A percentile compares a stretch with the other conserved stretches of the same genome.
phyloP scores from a whole-genome alignment of 1,140 invertebrate species.

The Pristionchus pacificus region DNA sequence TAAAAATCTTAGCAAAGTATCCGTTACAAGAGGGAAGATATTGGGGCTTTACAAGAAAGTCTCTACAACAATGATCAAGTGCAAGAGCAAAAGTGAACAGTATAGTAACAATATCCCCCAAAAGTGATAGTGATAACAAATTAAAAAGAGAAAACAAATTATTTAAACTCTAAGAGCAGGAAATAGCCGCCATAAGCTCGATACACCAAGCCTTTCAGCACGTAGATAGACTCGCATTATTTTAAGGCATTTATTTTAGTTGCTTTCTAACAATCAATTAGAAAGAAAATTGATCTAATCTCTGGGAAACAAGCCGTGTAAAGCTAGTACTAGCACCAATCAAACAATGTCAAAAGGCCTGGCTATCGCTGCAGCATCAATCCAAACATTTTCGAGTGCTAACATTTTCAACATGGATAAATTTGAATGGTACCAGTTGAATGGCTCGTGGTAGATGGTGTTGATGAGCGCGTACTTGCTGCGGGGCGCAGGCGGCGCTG shows the following conservation, averaged over 20 bases:
- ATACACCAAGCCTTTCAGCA: too few species aligned
- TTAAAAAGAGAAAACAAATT: too few species aligned
- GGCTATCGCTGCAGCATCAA: not conserved
- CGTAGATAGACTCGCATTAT: too few species aligned
- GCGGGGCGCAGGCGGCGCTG: slow-evolving; percentile 12
- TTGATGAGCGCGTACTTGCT: slow-evolving; percentile 26
- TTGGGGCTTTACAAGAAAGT: too few species aligned
- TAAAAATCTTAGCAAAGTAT: not conserved
- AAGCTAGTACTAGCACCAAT: not conserved
- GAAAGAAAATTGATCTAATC: not conserved
- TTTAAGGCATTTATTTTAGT: not conserved
- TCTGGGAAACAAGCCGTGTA: not conserved
- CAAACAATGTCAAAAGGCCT: not conserved
- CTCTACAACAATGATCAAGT: too few species aligned
- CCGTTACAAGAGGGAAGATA: not conserved
- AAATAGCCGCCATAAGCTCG: too few species aligned
- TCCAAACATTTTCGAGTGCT: too few species aligned
- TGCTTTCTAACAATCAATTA: not conserved
- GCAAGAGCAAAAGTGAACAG: too few species aligned
- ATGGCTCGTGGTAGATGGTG: slow-evolving; percentile 32
- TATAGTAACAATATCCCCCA: too few species aligned
- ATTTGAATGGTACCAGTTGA: slow-evolving; percentile 21
- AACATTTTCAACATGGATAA: too few species aligned
- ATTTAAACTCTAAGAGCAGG: too few species aligned
- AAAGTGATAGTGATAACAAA: too few species aligned